Evolutionary conservation across 1,140 invertebrate genomes (phyloP), one percentile per base, ranked within the genome.

Genomic region (Hyposmocoma kahamanoa): DNA sequence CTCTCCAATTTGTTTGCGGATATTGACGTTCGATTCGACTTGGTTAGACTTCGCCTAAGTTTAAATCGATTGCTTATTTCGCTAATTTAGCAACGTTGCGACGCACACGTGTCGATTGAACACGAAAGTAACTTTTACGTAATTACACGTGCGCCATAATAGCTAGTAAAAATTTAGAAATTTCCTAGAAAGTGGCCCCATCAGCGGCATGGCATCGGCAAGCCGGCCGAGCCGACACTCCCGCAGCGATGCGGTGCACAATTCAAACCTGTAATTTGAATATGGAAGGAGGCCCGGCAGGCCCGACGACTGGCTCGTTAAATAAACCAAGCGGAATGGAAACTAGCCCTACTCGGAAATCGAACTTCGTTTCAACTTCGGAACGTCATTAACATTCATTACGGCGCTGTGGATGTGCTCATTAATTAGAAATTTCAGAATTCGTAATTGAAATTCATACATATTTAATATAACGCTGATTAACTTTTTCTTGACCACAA

Each of bases 231-330:
- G 46, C 36, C 53, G 45, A 59, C 60, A 63, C 53, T 63, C 62
- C 59, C 59, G 64, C 57, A 43, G 62, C 53, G 59, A 34, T 43
- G 52, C 41, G 54, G 57, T 47, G 55, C 62, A 67, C 67, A 65
- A 65, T 72, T 64, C 56, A 70, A 75, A 75, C 64, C 62, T 67
- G 67, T 75, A 72, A 72, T 75, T 75, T 75, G 64, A 70, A 70
- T 70, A 75, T 69, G 62, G 64, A 62, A 70, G 59, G 52, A 48
- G 53, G 56, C 60, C 58, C 51, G 48, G 11, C 4, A 36, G 32
- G 32, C 32, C 32, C 32, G 32, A 17, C 32, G 32, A 36, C 32
- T 17, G 32, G 32, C 32, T 36, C 32, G 32, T 36, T 36, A 36
- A 36, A 36, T 55, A 49, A 48, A 47, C 49, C 51, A 63, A 59